These are phyloP conservation scores for Syrmaticus mikado DNA, from an alignment of 2,113 vertebrate genomes.

Conservation along the genomic window DNA sequence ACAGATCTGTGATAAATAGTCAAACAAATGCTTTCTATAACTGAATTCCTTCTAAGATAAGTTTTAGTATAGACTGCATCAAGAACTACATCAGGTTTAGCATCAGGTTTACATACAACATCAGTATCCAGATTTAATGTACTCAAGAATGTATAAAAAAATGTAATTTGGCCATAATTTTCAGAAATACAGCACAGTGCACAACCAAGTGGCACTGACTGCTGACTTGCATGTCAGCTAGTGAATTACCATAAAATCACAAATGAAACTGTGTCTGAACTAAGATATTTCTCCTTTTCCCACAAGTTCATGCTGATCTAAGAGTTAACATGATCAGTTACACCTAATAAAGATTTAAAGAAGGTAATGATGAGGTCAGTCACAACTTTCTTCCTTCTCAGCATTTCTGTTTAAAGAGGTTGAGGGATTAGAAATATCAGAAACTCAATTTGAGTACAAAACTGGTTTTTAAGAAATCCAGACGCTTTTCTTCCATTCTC, in stretches of 20 bases:
- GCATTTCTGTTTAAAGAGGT: conserved; percentile 52
- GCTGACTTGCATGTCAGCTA: not conserved
- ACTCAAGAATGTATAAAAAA: not conserved
- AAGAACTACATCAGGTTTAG: not conserved
- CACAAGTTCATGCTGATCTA: not conserved
- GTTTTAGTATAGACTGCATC: not conserved
- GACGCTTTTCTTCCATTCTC: conserved; percentile 36
- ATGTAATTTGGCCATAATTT: not conserved
- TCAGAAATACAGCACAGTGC: not conserved
- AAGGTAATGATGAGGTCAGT: conserved; percentile 29
- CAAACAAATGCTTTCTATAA: not conserved
- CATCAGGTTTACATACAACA: not conserved
- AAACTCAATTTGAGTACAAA: conserved; percentile 54
- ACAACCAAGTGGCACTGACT: not conserved
- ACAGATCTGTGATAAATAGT: not conserved
- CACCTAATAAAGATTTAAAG: conserved; percentile 30
- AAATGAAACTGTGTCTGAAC: not conserved
- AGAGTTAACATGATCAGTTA: not conserved
- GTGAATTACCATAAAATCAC: not conserved
- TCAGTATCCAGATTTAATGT: not conserved
- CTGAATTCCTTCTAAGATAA: not conserved
- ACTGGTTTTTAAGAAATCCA: conserved; percentile 68
- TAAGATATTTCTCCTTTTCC: not conserved
- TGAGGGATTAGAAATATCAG: conserved; percentile 69
- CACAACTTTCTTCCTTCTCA: not conserved